phyloP scores from a whole-genome alignment of 2,888 invertebrate species.

The Gerris lacustris region DNA sequence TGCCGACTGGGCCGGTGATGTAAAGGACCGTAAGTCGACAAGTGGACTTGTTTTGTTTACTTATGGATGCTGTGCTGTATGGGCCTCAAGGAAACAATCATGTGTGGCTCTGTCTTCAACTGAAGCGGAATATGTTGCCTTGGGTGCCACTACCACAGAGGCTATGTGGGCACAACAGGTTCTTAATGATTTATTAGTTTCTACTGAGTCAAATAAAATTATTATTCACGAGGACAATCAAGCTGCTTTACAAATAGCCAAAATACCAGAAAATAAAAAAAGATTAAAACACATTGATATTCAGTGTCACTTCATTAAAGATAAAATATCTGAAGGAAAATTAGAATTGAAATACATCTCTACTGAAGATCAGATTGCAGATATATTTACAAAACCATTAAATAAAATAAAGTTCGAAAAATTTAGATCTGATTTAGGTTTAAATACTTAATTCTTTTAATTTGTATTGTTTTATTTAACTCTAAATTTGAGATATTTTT shows the following conservation, averaged over 20 bases:
- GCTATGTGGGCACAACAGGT: constrained; percentile 15
- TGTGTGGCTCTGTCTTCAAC: constrained; percentile 13
- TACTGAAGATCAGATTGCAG: too few species aligned
- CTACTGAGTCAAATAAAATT: constrained; percentile 1
- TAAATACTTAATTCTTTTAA: too few species aligned
- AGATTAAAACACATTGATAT: constrained; percentile 19
- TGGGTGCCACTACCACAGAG: constrained; percentile 17
- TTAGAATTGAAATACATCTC: constrained; percentile 18
- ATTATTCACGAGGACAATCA: constrained; percentile 21
- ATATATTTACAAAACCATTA: too few species aligned
- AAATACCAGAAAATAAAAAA: constrained; percentile 12
- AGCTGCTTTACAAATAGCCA: constrained; percentile 13
- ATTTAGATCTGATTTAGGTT: too few species aligned
- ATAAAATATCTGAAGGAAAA: constrained; percentile 11
- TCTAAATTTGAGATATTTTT: too few species aligned
- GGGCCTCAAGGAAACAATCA: constrained; percentile 13
- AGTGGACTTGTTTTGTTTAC: constrained; percentile 16
- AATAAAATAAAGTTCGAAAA: too few species aligned
- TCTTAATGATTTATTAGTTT: constrained; percentile 4
- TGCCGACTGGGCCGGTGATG: constrained; percentile 20
- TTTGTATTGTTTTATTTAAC: too few species aligned
- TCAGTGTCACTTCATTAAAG: constrained; percentile 19
- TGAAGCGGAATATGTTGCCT: constrained; percentile 20
- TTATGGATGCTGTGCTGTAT: constrained; percentile 13
- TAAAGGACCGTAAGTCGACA: constrained; percentile 16